Conservation (phyloP, 2,113 vertebrate genomes). For the Crotalus horridus region DNA sequence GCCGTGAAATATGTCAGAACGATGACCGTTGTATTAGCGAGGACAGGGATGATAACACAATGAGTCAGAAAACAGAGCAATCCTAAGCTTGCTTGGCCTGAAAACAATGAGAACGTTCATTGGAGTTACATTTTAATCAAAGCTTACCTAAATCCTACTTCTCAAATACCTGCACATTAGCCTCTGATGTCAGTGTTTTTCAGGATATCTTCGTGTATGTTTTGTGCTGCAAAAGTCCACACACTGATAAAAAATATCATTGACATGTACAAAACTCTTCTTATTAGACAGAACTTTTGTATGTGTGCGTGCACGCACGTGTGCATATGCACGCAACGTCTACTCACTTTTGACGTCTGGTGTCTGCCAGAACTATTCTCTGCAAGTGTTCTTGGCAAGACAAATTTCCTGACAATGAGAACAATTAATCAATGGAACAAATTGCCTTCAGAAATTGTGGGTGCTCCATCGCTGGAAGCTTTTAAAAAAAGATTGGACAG, state of each 20-base stretch:
- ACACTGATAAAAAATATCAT: neutral
- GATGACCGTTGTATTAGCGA: neutral
- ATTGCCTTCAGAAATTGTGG: too few species aligned
- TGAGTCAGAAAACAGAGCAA: neutral
- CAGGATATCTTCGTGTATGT: neutral
- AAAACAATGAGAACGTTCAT: neutral
- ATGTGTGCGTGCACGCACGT: neutral
- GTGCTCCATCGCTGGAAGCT: too few species aligned
- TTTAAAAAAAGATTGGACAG: too few species aligned
- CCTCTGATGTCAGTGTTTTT: neutral
- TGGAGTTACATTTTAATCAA: neutral
- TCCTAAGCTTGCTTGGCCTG: neutral
- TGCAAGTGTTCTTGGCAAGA: neutral
- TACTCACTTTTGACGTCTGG: neutral
- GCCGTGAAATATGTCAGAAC: neutral
- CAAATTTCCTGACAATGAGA: too few species aligned
- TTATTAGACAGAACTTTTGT: neutral
- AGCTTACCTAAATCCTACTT: neutral
- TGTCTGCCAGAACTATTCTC: neutral
- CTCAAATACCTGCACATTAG: neutral
- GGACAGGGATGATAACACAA: too few species aligned
- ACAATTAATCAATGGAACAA: too few species aligned
- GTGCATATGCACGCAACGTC: neutral
- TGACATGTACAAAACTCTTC: neutral
- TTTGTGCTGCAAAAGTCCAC: neutral